Base-by-base conservation (phyloP, 1,140 invertebrate species). In the Sitophilus oryzae region DNA sequence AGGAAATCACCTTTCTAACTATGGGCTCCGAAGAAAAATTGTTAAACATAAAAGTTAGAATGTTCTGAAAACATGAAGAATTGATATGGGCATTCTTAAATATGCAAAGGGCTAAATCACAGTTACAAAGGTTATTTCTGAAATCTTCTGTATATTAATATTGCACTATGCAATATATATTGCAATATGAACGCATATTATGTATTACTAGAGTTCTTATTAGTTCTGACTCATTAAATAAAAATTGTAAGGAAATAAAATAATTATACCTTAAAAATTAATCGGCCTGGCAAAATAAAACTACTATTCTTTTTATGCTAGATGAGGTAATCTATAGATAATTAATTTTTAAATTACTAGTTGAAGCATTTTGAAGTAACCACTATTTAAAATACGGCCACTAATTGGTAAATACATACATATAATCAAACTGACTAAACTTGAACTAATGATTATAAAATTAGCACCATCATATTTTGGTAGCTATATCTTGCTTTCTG, bases 1-100 rank as follows among this genome's bases (percentile, higher is more conserved):
- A 40, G 8, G 5, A 40, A 40, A 40, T 6, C 38, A 6, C 38
- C 38, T 51, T 43, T 34, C 40, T 44, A 41, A 52, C 20, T 44
- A 40, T 44, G 16, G 35, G 36, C 25, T 60, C 23, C 46, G 44
- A 37, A 42, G 36, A 14, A 40, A 40, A 14, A n/a, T n/a, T n/a
- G n/a, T n/a, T n/a, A n/a, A n/a, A n/a, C n/a, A n/a, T n/a, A n/a
- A n/a, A n/a, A n/a, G n/a, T n/a, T n/a, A n/a, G n/a, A n/a, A n/a
- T n/a, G n/a, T n/a, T n/a, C n/a, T n/a, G n/a, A n/a, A n/a, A n/a
- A n/a, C n/a, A n/a, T n/a, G n/a, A n/a, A n/a, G n/a, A n/a, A 8
- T 40, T 40, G 4, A 45, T 45, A 21, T 34, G 36, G 35, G 35
- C 16, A n/a, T 20, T 23, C n/a, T 22, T 49, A 41, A n/a, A 14